Evolutionary conservation across 2,113 vertebrate species (phyloP), one percentile per base, ranked within the genome.

Genomic region (Tachysurus vachellii): DNA sequence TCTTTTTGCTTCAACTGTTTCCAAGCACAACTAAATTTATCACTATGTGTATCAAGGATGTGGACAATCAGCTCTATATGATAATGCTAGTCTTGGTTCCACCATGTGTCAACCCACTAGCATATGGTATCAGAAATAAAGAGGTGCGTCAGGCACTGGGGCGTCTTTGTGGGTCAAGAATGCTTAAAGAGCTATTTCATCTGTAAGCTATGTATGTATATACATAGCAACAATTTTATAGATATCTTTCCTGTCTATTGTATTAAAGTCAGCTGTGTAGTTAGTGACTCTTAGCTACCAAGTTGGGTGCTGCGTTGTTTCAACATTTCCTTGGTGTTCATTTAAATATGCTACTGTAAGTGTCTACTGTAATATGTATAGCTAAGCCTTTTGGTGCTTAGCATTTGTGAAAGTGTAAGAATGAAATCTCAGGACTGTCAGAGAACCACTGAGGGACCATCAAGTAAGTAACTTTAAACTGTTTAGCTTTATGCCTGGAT

Each of bases 1-100:
- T 86, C 53, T 86, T 86, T 86, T 47, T 86, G 26, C 64, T 86
- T 50, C 85, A 86, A 64, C 36, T 86, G 36, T 44, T 82, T 82
- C 85, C 79, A 10, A 31, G 23, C 68, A 59, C 17, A 3, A 14
- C 82, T 26, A 82, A 59, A 50, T 62, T 82, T 0, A 73, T 86
- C 26, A 61, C 54, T 42, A 12, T 86, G 79, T 86, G 23, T 66
- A 17, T 10, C 23, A 50, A 13, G 31, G 66, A 82, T 42, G 62
- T 73, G 36, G 66, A 86, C 36, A 47, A 13, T 44, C 79, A 82
- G 10, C 6, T 86, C 66, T 28, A 50, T 19, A 50, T 82, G 64
- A 0, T 44, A 12, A 56, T 86, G 42, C 42, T 86, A 7, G 14
- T 82, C 10, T 47, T 86, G 54, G 36, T 86, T 44, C 85, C 85